Evolutionary conservation across 2,113 vertebrate genomes (phyloP), one percentile per base, ranked within the genome.

Genomic region (Opisthocomus hoazin): DNA sequence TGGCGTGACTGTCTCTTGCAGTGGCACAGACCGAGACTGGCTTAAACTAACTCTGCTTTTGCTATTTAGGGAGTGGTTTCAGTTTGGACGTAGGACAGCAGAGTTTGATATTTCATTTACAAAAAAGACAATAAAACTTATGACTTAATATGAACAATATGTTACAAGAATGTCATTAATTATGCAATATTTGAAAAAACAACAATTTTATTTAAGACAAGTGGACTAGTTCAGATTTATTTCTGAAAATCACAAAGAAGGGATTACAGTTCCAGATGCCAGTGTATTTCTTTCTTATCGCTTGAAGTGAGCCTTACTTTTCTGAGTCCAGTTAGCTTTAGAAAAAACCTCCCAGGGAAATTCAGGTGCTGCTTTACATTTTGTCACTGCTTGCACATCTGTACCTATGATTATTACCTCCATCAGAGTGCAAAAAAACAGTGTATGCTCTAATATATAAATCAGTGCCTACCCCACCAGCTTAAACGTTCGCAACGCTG

Each of bases 71-170:
- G 65, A 92, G 48, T 41, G 65, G 48, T 64, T 95, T 95, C 73
- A 53, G 5, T 87, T 17, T 92, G 73, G 73, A 89, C 1, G 7
- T 5, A 68, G 43, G 84, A 79, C 73, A 91, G 60, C 41, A 78
- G 36, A 80, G 66, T 63, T 58, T 78, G 75, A 46, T 69, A 73
- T 15, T 95, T 83, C 46, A 58, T 74, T 90, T 85, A 73, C 48
- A 36, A 63, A 84, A 83, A 46, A 64, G 53, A 89, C 79, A 79
- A 81, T 93, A 79, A 82, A 73, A 87, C 41, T 96, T 90, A 68
- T 16, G 37, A 93, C 45, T 93, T 95, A 93, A 92, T 90, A 89
- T 10, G 48, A 95, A 94, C 80, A 95, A 18, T 37, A 87, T 89
- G 86, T 57, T 84, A 77, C 86, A 75, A 80, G 69, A 87, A 93